Percentiles rank a stretch among this genome's conserved stretches.
These are phyloP conservation scores for Edolisoma coerulescens DNA, from an alignment of 2,113 vertebrate species.

Conservation along the genomic window DNA sequence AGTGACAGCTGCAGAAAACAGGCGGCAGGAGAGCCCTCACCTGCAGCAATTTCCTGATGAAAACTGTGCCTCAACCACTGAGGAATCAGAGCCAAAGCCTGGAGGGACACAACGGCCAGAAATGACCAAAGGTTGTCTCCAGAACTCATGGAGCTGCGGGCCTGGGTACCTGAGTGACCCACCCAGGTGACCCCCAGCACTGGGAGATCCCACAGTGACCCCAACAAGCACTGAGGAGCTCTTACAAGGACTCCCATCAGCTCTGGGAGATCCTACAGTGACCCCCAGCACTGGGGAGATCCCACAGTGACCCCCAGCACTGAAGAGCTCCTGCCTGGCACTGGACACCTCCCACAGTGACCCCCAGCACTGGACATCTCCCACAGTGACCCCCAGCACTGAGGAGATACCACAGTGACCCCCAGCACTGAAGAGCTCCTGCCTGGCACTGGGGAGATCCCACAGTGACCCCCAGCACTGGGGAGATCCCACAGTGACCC, in stretches of 20 bases:
- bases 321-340: too few species aligned
- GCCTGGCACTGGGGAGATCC: background rate
- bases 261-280: too few species aligned
- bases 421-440: too few species aligned
- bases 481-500: background rate
- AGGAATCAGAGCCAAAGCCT: background rate
- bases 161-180: fast-evolving
- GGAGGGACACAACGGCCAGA: background rate
- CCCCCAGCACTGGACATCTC: background rate
- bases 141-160: background rate
- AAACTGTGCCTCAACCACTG: fast-evolving
- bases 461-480: too few species aligned
- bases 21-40: background rate
- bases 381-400: too few species aligned
- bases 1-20: background rate
- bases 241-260: too few species aligned
- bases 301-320: too few species aligned
- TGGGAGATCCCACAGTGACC: background rate
- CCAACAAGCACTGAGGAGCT: background rate
- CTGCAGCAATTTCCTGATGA: background rate
- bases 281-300: too few species aligned
- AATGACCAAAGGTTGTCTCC: background rate
- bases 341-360: background rate
- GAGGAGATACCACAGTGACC: too few species aligned
- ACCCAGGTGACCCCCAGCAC: background rate